Base-by-base conservation (phyloP, 2,113 vertebrate species). In the Empidonax traillii region DNA sequence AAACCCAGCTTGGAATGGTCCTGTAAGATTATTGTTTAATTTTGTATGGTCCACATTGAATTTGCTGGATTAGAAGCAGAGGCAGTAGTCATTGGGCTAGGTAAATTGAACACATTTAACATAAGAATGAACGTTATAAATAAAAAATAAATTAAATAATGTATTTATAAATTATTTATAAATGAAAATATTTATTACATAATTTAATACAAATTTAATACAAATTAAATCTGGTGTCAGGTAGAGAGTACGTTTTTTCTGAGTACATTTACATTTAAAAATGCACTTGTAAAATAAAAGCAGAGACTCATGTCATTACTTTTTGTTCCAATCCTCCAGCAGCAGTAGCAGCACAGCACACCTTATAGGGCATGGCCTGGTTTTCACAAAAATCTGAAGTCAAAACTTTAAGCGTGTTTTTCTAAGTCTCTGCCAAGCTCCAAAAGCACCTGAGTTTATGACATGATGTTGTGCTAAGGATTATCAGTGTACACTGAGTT, bases 381-480 rank as follows among this genome's bases (percentile, higher is more conserved):
- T 61, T 83, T 81, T 91, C 77, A 94, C 65, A 93, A 91, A 91
- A 88, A 27, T 87, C 77, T 52, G 33, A 93, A 75, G 44, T 47
- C 47, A 83, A 92, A 87, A 87, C 12, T 39, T 81, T 91, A 94
- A 80, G 85, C 31, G 35, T 69, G 30, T 21, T 93, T 91, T 87
- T 68, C 67, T 87, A 85, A 77, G 56, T 72, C 76, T 85, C 88
- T 94, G 53, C 59, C 89, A 81, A 72, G 49, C n/a, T 56, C 87
- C 72, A 79, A 84, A 69, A 53, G n/a, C 51, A 85, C 18, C 39
- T 28, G 43, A 79, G 23, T 85, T 87, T 59, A 72, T 75, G 52
- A 46, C 18, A 21, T 16, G 66, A 78, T 59, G 37, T 37, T 95
- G 41, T 74, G 46, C n/a, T 87, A 87, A 69, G n/a, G 37, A 74